A percentile compares a stretch with the other conserved stretches of the same genome.
Evolutionary conservation across 2,888 invertebrate species (phyloP).

Genomic region (Melipona beecheii): DNA sequence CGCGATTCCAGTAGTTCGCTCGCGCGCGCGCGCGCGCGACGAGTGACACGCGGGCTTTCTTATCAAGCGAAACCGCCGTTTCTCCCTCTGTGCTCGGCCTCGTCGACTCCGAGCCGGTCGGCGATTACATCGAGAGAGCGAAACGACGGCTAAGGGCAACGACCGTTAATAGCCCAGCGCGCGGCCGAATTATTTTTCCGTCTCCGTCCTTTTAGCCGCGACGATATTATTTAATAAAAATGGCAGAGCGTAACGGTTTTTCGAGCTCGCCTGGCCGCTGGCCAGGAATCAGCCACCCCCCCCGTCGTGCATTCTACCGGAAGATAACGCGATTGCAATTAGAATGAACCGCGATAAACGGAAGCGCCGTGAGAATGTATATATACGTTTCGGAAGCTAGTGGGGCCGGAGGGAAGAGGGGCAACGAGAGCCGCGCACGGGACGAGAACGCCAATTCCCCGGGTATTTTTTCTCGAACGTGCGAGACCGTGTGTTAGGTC

Average conservation of each 20-base stretch:
- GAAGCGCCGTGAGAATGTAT: background rate
- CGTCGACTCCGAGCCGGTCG: background rate
- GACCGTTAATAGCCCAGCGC: slow-evolving; percentile 8
- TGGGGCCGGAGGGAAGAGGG: background rate
- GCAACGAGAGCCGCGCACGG: background rate
- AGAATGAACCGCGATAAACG: slow-evolving; percentile 23
- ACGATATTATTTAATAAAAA: slow-evolving; percentile 44
- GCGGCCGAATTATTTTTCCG: slow-evolving; percentile 31
- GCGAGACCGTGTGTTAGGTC: too few relatives aligned
- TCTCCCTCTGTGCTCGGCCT: background rate
- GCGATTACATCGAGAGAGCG: background rate
- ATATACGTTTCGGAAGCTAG: background rate
- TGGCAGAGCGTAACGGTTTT: slow-evolving; percentile 38
- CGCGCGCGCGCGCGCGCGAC: background rate
- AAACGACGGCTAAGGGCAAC: background rate
- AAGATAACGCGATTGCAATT: slow-evolving; percentile 43
- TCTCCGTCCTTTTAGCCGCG: background rate
- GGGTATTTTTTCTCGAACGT: background rate
- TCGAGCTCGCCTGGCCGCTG: slow-evolving; percentile 1
- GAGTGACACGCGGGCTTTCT: slow-evolving; percentile 51
- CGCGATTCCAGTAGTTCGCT: slow-evolving; percentile 38
- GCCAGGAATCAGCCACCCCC: slow-evolving; percentile 19
- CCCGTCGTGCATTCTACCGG: background rate
- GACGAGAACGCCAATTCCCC: background rate
- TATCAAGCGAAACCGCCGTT: slow-evolving; percentile 24